Conservation (phyloP, 2,113 vertebrate genomes). For the Saccopteryx bilineata region DNA sequence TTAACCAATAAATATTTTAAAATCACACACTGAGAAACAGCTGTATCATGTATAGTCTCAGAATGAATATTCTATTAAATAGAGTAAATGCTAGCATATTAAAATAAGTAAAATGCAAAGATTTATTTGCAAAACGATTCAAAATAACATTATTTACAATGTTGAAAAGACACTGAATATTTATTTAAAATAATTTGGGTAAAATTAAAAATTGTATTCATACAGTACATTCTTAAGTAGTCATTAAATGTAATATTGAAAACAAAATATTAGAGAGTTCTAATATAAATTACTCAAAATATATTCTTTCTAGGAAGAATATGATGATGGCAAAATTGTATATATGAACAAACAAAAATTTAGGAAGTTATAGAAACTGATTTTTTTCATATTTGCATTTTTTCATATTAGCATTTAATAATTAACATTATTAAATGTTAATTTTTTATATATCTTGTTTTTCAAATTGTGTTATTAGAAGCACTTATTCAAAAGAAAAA, state of each 20-base stretch:
- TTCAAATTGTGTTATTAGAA: background rate
- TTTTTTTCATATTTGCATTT: background rate
- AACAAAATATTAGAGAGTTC: background rate
- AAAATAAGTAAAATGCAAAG: background rate
- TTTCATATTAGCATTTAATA: no score
- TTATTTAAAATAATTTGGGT: background rate
- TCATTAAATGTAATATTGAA: background rate
- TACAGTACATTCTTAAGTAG: background rate
- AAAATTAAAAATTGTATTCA: slow-evolving; percentile 23
- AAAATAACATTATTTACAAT: background rate
- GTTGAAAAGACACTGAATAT: background rate
- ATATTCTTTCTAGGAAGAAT: background rate
- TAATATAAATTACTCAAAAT: background rate
- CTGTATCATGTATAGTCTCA: background rate
- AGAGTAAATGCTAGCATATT: background rate
- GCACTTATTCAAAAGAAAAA: background rate
- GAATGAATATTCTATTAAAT: background rate
- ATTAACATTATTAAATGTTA: background rate
- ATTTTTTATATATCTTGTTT: background rate
- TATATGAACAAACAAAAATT: background rate
- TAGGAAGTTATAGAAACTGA: no score
- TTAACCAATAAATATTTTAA: no score
- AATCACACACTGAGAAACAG: background rate
- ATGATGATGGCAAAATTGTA: background rate
- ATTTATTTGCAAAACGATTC: background rate